Evolutionary conservation across 2,113 vertebrate species (phyloP).

Genomic region (Agapornis roseicollis): DNA sequence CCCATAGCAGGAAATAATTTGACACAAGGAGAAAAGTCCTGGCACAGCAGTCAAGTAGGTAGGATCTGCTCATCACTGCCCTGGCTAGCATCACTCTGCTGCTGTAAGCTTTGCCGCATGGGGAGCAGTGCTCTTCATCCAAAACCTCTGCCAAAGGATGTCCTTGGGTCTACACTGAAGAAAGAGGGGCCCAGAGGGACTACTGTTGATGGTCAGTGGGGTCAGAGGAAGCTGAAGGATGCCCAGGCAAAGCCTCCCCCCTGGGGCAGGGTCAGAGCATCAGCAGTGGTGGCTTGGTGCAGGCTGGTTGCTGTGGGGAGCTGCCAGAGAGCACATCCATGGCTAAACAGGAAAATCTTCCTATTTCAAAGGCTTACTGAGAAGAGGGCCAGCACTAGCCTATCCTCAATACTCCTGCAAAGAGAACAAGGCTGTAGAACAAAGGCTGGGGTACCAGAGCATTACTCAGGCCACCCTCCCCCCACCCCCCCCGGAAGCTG

Average conservation of each 20-base stretch:
- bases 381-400: not conserved
- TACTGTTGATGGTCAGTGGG: accelerated
- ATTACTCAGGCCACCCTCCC: too few relatives aligned
- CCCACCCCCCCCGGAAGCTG: not conserved
- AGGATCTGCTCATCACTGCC: not conserved
- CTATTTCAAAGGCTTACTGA: not conserved
- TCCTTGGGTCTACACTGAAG: not conserved
- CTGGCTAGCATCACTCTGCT: too few relatives aligned
- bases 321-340: accelerated
- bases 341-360: not conserved
- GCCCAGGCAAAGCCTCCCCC: not conserved
- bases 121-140: not conserved
- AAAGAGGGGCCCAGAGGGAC: not conserved
- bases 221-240: not conserved
- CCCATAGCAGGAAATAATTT: not conserved
- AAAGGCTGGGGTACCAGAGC: not conserved
- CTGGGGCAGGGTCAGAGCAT: not conserved
- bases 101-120: accelerated
- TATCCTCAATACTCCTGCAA: not conserved
- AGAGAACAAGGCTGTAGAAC: constrained; percentile 10
- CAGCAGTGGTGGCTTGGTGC: accelerated
- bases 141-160: not conserved
- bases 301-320: not conserved
- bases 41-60: not conserved
- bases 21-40: not conserved